Base-by-base conservation (phyloP, 2,888 invertebrate species). In the Eurytoma californica region DNA sequence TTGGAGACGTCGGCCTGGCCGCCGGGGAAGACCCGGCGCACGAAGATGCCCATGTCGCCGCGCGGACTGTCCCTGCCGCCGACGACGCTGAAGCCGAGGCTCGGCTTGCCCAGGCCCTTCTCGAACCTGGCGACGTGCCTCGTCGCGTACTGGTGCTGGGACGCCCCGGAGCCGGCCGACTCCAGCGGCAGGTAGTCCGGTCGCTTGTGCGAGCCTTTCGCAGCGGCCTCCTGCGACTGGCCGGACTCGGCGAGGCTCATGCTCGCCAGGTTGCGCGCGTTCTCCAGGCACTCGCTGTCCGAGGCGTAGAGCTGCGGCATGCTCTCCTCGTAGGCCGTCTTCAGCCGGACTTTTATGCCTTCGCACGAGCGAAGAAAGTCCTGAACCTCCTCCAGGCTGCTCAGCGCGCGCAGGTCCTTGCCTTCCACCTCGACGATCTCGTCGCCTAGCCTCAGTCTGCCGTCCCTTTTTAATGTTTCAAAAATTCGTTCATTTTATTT, bases 351-450 rank as follows among this genome's bases (percentile, higher is more conserved):
- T 77, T 85, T 86, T 61, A 85, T 88, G 39, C 87, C 87, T 24
- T 85, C 87, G 83, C 88, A 88, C 16, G 90, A 90, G 69, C 85
- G 87, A 65, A 90, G 83, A 70, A 89, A 89, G 80, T 90, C 86
- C 79, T 90, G 90, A 18, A 89, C 90, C 80, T 89, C 87, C 68
- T 89, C 88, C 53, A 90, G 84, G 30, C 83, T 89, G 69, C 86
- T 87, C 75, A 96, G 92, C 0, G 95, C 95, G 82, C 95, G 93
- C 79, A 97, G 91, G 82, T 96, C 94, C 86, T 93, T 94, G 13
- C 97, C 97, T 89, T 97, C 97, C 49, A 97, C 95, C 90, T 96
- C 95, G 14, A 97, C 94, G 82, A 97, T 95, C 92, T 97, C 96
- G 90, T 97, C 97, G 16, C 97, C 97, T 79, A 96, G 93, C 85